phyloP scores from a whole-genome alignment of 2,113 vertebrate genomes.

The Toxostoma redivivum region DNA sequence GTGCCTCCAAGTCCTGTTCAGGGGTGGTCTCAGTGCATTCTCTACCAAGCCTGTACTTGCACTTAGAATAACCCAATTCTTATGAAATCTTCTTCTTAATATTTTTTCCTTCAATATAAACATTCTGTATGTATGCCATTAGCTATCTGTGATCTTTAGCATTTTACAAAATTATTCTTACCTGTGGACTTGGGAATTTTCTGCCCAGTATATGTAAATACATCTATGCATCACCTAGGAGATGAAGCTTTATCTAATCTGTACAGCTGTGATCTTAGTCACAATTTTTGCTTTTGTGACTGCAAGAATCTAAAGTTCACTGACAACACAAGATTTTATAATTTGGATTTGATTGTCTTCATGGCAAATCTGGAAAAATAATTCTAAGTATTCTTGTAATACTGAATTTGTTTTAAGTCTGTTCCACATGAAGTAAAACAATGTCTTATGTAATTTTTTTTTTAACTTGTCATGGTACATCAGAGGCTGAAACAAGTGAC shows the following conservation, averaged over 20 bases:
- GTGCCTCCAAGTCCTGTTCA: not conserved
- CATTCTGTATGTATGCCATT: not conserved
- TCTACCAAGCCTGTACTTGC: not conserved
- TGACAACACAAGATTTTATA: not conserved
- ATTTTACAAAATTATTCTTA: not conserved
- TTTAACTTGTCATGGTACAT: not conserved
- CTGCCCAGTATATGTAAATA: not conserved
- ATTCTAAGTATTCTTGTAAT: not conserved
- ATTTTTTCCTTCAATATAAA: not conserved
- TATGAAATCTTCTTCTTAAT: fast-evolving
- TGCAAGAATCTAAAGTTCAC: not conserved
- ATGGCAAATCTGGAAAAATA: not conserved
- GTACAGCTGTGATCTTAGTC: not conserved
- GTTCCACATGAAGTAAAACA: not conserved
- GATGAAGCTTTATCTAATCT: not conserved
- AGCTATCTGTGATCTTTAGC: not conserved
- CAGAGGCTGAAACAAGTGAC: not conserved
- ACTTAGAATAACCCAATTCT: not conserved
- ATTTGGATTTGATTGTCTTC: not conserved
- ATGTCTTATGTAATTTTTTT: not conserved
- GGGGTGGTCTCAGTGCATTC: not conserved
- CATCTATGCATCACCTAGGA: not conserved
- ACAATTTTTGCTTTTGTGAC: not conserved
- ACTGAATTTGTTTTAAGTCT: not conserved
- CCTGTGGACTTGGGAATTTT: not conserved